Conservation (phyloP, 1,140 invertebrate species). For the Euborellia annulipes region DNA sequence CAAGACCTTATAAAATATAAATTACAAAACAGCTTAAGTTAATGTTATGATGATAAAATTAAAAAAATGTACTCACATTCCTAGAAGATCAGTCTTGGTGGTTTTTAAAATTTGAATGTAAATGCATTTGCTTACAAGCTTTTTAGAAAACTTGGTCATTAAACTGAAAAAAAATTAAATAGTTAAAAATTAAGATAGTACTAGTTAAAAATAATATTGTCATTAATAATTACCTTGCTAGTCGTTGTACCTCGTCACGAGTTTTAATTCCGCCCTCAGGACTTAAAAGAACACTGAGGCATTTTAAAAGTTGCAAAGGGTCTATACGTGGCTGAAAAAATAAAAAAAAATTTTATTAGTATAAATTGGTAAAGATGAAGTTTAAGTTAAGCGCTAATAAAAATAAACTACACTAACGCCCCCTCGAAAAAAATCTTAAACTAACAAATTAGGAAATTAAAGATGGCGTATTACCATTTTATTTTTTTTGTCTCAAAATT, state of each 20-base stretch:
- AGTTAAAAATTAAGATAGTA: conserved; percentile 2
- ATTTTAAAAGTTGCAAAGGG: conserved; percentile 70
- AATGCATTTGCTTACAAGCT: conserved; percentile 88
- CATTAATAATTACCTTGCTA: conserved; percentile 42
- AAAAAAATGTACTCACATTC: conserved; percentile 40
- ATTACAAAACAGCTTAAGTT: too few relatives aligned
- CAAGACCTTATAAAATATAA: too few relatives aligned
- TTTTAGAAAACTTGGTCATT: conserved; percentile 91
- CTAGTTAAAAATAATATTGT: conserved; percentile 2
- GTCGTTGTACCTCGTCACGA: conserved; percentile 63
- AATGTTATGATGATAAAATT: neutral
- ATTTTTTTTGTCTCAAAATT: too few relatives aligned
- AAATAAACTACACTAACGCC: too few relatives aligned
- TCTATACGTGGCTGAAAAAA: conserved; percentile 76
- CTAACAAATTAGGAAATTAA: too few relatives aligned
- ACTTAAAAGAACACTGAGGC: conserved; percentile 65
- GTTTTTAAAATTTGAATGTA: conserved; percentile 86
- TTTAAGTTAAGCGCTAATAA: neutral
- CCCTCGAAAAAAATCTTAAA: too few relatives aligned
- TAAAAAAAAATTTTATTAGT: conserved; percentile 15
- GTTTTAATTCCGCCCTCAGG: conserved; percentile 73
- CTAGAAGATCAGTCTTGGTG: conserved; percentile 67
- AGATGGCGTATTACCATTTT: too few relatives aligned
- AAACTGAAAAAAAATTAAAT: conserved; percentile 47
- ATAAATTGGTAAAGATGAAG: neutral